Evolutionary conservation across 2,113 vertebrate genomes (phyloP), one percentile per base, ranked within the genome.

Genomic region (Menidia beryllina): DNA sequence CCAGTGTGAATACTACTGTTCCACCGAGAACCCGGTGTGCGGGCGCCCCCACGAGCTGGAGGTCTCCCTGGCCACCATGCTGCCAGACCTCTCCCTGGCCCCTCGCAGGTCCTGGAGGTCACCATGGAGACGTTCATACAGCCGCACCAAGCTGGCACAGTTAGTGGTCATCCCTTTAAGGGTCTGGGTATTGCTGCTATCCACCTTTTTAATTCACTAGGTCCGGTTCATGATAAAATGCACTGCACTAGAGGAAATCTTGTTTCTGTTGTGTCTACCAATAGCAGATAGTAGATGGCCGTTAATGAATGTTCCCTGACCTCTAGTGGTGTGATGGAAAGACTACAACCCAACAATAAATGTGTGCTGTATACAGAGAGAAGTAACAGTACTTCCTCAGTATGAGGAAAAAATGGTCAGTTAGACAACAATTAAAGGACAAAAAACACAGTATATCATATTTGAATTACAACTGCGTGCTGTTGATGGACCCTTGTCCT

Each of bases 81-180:
- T 99, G 2, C 97, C 97, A 0, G 97, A 99, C 72, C 86, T 98
- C 79, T 91, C 90, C 0, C 81, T 99, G 27, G 96, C 96, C 5
- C 96, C 97, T 30, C 94, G 98, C 88, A 97, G 97, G 86, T 98
- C 96, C 4, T 99, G 97, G 98, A 95, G 96, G 79, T 99, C 98
- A 65, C 98, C 97, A 0, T 99, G 98, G 98, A 94, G 96, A 57
- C 95, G 97, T 2, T 96, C 97, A 9, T 99, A 99, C 89, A 91
- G 91, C 60, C 89, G 87, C 53, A 86, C 79, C 56, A 91, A 91
- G 74, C 69, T 79, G 23, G 83, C 90, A 54, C 38, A 58, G 90
- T 91, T 48, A 24, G 91, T 79, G 7, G 26, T 30, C 50, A 34
- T 17, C 39, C 11, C n/a, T 45, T 1, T 11, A 36, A 25, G 7